Evolutionary conservation across 2,113 vertebrate genomes (phyloP).

Genomic region (Rhizomys pruinosus): DNA sequence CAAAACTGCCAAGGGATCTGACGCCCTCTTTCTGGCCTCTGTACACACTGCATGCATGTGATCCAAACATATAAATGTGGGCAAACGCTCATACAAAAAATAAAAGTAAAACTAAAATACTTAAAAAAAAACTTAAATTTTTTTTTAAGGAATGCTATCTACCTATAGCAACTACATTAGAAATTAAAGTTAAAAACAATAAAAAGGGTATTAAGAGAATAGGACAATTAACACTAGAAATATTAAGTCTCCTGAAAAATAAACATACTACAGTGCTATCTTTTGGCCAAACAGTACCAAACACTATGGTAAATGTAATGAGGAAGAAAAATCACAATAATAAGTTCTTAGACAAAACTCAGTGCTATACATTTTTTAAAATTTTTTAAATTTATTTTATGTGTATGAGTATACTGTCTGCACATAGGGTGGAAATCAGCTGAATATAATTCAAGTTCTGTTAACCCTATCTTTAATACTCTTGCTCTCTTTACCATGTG

Average conservation of each 20-base stretch:
- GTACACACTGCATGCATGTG: too few species aligned
- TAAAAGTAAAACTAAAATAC: too few species aligned
- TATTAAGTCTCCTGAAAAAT: not conserved
- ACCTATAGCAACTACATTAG: not conserved
- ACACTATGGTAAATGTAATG: not conserved
- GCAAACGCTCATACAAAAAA: too few species aligned
- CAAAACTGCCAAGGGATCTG: too few species aligned
- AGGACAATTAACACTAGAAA: not conserved
- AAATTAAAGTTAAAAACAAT: conserved; percentile 1
- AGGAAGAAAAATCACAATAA: not conserved
- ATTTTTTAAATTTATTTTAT: too few species aligned
- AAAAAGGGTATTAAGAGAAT: not conserved
- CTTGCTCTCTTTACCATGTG: not conserved
- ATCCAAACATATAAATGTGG: too few species aligned
- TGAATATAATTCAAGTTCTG: not conserved
- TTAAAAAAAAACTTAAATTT: too few species aligned
- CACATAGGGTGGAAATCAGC: too few species aligned
- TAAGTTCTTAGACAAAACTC: not conserved
- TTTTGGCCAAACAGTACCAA: not conserved
- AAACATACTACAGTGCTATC: too few species aligned
- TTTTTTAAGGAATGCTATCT: conserved; percentile 1
- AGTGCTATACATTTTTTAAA: not conserved
- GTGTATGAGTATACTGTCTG: too few species aligned
- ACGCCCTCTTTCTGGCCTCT: too few species aligned
- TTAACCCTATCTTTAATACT: not conserved